Conservation (phyloP, 2,797 vertebrate genomes). For the Chelon auratus region DNA sequence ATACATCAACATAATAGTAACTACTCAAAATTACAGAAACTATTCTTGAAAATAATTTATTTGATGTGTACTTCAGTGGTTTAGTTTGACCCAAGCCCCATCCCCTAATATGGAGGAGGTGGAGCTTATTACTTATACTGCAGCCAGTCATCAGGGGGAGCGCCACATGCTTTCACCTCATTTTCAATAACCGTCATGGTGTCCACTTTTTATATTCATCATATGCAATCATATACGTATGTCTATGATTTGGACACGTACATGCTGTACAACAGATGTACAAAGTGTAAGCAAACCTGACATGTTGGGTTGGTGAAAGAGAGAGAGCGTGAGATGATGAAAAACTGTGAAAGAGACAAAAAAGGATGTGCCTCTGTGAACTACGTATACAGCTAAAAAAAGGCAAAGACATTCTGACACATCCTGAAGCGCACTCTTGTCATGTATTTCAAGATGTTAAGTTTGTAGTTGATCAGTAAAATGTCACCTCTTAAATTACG, state of each 20-base stretch:
- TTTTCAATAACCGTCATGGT: too few relatives aligned
- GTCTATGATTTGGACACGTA: background rate
- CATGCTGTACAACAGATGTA: background rate
- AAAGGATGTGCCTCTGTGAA: constrained; percentile 6
- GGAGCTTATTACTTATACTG: too few relatives aligned
- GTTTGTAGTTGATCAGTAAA: constrained; percentile 5
- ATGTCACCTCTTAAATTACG: constrained; percentile 4
- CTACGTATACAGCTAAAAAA: background rate
- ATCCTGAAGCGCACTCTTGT: background rate
- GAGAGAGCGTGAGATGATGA: constrained; percentile 15
- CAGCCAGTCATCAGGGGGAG: too few relatives aligned
- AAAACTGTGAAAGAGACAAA: constrained; percentile 35
- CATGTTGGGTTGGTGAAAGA: constrained; percentile 9
- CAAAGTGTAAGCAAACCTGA: constrained; percentile 25
- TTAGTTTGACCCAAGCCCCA: too few relatives aligned
- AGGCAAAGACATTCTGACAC: background rate
- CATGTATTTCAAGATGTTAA: constrained; percentile 6
- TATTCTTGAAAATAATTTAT: too few relatives aligned
- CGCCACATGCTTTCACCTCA: too few relatives aligned
- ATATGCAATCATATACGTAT: too few relatives aligned
- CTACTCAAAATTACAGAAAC: too few relatives aligned
- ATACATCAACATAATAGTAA: too few relatives aligned
- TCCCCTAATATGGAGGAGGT: too few relatives aligned
- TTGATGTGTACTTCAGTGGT: too few relatives aligned
- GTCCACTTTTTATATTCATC: too few relatives aligned